A percentile compares a stretch with the other conserved stretches of the same genome.
These are phyloP conservation scores for Eupristina koningsbergeri DNA, from an alignment of 1,140 invertebrate species.

Conservation along the genomic window DNA sequence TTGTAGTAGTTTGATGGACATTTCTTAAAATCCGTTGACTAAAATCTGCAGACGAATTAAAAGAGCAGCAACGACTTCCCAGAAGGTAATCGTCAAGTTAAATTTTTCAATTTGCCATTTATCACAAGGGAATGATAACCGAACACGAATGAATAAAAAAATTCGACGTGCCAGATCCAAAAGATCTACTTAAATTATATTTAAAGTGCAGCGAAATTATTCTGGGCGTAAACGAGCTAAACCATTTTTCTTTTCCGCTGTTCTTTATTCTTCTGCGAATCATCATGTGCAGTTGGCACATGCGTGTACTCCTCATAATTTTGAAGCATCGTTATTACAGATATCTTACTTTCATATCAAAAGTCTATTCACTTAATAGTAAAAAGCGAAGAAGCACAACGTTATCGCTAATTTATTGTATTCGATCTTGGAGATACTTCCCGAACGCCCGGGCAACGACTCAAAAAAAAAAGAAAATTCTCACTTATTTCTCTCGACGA, in stretches of 20 bases:
- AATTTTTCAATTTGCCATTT: slow-evolving; percentile 2
- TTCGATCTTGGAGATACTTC: slow-evolving; percentile 29
- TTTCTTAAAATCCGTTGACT: not conserved
- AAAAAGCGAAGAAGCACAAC: not conserved
- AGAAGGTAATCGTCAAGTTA: not conserved
- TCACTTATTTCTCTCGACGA: slow-evolving; percentile 22
- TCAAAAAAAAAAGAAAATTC: not conserved
- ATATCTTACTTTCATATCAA: slow-evolving; percentile 41
- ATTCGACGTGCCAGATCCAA: not conserved
- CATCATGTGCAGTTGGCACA: not conserved
- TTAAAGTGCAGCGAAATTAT: slow-evolving; percentile 35
- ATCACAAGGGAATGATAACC: not conserved
- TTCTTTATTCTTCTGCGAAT: slow-evolving; percentile 5
- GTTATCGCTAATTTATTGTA: slow-evolving; percentile 32
- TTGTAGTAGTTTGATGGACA: not conserved
- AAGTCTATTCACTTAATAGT: slow-evolving; percentile 24
- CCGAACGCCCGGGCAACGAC: not conserved
- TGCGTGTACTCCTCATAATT: slow-evolving; percentile 29
- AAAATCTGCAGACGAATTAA: not conserved
- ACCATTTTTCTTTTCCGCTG: slow-evolving; percentile 16
- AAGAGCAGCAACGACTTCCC: not conserved
- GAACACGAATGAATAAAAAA: not conserved
- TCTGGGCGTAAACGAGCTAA: slow-evolving; percentile 30
- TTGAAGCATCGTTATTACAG: slow-evolving; percentile 37
- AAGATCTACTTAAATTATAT: slow-evolving; percentile 32